A percentile compares a stretch with the other conserved stretches of the same genome.
Conservation (phyloP, 2,888 invertebrate species). For the Pollenia griseotomentosa region DNA sequence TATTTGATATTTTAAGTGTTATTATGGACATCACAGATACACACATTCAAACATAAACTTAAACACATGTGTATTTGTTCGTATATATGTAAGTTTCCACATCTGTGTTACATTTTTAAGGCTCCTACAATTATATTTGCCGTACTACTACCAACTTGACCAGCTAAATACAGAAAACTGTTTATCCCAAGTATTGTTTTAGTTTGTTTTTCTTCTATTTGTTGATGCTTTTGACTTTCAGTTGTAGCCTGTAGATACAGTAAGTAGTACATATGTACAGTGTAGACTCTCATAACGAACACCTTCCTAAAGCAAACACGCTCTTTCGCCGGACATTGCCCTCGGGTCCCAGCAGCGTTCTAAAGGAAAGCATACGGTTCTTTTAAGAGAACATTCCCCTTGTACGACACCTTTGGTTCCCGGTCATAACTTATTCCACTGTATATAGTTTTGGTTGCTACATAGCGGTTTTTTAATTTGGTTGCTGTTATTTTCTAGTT, state of each 20-base stretch:
- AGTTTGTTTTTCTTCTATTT: neutral
- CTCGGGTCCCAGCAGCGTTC: too few relatives aligned
- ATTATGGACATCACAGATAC: slow-evolving; percentile 35
- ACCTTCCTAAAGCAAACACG: too few relatives aligned
- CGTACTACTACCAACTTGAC: neutral
- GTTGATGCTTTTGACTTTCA: slow-evolving; percentile 10
- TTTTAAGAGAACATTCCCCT: too few relatives aligned
- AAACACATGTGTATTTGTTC: neutral
- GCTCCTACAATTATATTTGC: slow-evolving; percentile 32
- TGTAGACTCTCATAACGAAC: neutral
- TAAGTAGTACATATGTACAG: neutral
- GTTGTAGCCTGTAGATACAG: slow-evolving; percentile 28
- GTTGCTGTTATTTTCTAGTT: neutral
- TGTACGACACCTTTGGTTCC: too few relatives aligned
- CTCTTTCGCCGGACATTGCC: too few relatives aligned
- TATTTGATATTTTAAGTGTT: slow-evolving; percentile 68
- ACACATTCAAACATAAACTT: neutral
- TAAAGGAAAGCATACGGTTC: too few relatives aligned
- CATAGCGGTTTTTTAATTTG: neutral
- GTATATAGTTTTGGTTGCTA: neutral
- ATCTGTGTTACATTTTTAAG: slow-evolving; percentile 6
- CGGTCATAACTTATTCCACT: too few relatives aligned
- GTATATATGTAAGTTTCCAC: neutral
- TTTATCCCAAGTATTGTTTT: slow-evolving; percentile 23
- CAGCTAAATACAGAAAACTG: neutral